phyloP scores from a whole-genome alignment of 2,888 invertebrate species.

The Orthosia incerta region DNA sequence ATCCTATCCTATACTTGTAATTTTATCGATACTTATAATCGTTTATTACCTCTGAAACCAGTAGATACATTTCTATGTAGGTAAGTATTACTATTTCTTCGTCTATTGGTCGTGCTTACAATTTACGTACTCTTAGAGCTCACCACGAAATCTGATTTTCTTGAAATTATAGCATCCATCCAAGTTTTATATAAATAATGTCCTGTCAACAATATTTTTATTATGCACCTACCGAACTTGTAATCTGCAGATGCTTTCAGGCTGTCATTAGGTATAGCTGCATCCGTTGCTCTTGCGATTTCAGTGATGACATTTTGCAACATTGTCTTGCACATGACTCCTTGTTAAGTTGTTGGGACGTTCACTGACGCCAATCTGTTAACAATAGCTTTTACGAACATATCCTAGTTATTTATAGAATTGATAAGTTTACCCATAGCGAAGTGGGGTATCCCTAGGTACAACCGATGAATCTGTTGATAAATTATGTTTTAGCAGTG shows the following conservation, averaged over 20 bases:
- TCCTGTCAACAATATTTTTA: slow-evolving; percentile 31
- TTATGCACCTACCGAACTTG: slow-evolving; percentile 17
- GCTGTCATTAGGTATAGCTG: not conserved
- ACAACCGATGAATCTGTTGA: slow-evolving; percentile 22
- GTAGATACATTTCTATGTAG: too few species aligned
- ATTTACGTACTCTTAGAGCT: not conserved
- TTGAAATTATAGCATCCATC: not conserved
- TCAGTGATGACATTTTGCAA: slow-evolving; percentile 4
- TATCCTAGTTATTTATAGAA: slow-evolving; percentile 1
- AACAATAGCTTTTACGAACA: slow-evolving; percentile 31
- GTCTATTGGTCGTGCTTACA: not conserved
- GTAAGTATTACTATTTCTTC: not conserved
- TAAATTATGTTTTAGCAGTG: slow-evolving; percentile 42
- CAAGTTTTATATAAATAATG: not conserved
- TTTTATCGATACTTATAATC: not conserved
- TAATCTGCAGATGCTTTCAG: not conserved
- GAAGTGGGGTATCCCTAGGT: not conserved
- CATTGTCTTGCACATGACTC: not conserved
- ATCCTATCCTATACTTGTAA: slow-evolving; percentile 22
- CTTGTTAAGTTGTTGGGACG: not conserved
- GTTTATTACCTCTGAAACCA: slow-evolving; percentile 22
- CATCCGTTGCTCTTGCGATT: not conserved
- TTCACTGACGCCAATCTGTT: slow-evolving; percentile 23
- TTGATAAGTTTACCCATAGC: slow-evolving; percentile 5
- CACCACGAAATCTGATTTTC: not conserved